A percentile compares a stretch with the other conserved stretches of the same genome.
These are phyloP conservation scores for Halichoeres trimaculatus DNA, from an alignment of 2,113 vertebrate species.

Conservation along the genomic window DNA sequence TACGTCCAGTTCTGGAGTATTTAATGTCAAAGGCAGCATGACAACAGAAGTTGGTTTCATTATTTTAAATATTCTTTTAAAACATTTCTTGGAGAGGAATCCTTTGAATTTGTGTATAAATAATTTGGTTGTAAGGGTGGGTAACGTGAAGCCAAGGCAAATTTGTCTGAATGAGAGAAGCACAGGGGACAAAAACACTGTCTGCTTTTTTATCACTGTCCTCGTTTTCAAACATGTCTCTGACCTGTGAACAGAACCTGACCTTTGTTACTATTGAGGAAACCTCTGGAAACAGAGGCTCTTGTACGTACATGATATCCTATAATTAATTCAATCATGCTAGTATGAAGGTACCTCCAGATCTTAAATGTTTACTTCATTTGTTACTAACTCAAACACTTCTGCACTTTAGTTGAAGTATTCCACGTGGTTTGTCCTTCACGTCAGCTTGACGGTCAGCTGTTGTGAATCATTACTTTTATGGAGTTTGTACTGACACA, in stretches of 20 bases:
- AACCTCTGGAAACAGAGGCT: slow-evolving; percentile 22
- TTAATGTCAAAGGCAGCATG: slow-evolving; percentile 15
- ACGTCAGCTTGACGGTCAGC: not conserved
- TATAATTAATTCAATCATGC: slow-evolving; percentile 18
- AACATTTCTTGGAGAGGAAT: not conserved
- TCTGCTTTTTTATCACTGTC: slow-evolving; percentile 11
- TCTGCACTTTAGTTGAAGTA: slow-evolving; percentile 18
- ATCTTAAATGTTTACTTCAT: slow-evolving; percentile 44
- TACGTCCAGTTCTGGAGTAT: not conserved
- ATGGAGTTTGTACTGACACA: not conserved
- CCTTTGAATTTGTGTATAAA: not conserved
- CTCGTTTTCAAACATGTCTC: slow-evolving; percentile 10
- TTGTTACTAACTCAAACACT: not conserved
- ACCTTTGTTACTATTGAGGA: slow-evolving; percentile 33
- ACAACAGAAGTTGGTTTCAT: slow-evolving; percentile 19
- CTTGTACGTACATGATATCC: not conserved
- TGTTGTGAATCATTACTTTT: not conserved
- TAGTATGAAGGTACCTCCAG: slow-evolving; percentile 4
- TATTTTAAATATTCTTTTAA: slow-evolving; percentile 11
- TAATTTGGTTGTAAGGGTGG: not conserved
- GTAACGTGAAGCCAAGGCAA: not conserved
- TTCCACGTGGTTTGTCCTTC: not conserved
- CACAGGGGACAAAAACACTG: not conserved
- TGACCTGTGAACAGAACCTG: slow-evolving; percentile 10
- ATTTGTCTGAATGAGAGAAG: not conserved